These are phyloP conservation scores for Paracyclopina nana DNA, from an alignment of 1,140 invertebrate species.

Conservation along the genomic window DNA sequence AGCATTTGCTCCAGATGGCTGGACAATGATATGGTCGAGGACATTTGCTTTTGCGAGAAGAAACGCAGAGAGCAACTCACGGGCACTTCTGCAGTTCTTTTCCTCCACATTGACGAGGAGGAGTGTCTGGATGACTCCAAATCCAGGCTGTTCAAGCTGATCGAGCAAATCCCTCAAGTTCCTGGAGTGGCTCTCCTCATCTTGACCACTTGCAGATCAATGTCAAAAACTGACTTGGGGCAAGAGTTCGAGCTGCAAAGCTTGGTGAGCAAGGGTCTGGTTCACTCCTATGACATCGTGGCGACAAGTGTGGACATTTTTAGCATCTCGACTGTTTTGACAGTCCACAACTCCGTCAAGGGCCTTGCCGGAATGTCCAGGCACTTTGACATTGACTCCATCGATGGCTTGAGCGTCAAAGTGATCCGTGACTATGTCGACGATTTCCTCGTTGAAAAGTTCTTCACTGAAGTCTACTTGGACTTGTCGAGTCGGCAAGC, in stretches of 20 bases:
- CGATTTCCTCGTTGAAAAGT: not conserved
- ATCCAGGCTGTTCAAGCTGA: not conserved
- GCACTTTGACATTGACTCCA: not conserved
- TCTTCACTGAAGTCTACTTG: not conserved
- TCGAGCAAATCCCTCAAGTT: not conserved
- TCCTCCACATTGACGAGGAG: not conserved
- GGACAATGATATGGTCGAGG: not conserved
- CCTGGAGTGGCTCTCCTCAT: not conserved
- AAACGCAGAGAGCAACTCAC: not conserved
- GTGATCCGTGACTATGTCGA: not conserved
- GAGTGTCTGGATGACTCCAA: not conserved
- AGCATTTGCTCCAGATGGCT: not conserved
- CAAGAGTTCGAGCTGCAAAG: not conserved
- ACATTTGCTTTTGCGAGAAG: not conserved
- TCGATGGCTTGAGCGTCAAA: not conserved
- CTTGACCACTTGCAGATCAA: not conserved
- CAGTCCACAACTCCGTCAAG: not conserved
- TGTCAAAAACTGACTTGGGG: not conserved
- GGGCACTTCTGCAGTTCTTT: conserved; percentile 2
- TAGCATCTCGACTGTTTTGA: not conserved
- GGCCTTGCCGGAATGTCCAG: not conserved
- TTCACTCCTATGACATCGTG: not conserved
- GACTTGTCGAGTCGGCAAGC: not conserved
- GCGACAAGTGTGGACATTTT: not conserved
- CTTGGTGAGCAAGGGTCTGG: not conserved